Conservation (phyloP, 1,140 invertebrate species). For the Liolophura sinensis region DNA sequence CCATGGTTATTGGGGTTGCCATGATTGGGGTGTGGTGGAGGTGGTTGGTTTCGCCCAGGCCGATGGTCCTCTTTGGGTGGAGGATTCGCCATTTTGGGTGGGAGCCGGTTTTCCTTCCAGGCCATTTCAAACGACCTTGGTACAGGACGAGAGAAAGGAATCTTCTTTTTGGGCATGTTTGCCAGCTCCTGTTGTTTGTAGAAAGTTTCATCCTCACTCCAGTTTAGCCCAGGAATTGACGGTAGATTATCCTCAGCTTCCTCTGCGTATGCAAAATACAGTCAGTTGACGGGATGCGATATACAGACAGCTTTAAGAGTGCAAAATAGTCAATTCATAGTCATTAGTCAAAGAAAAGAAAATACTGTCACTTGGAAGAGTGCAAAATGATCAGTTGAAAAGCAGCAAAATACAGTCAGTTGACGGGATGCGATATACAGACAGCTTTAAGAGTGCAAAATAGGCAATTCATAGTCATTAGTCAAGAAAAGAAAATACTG, state of each 20-base stretch:
- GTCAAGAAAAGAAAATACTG: too few species aligned
- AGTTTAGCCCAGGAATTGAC: conserved; percentile 84
- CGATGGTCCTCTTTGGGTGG: not conserved
- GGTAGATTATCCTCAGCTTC: conserved; percentile 35
- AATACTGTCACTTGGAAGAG: too few species aligned
- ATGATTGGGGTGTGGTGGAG: not conserved
- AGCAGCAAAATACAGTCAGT: not conserved
- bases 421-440: too few species aligned
- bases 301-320: too few species aligned
- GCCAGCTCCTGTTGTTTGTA: conserved; percentile 69
- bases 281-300: too few species aligned
- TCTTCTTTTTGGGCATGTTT: conserved; percentile 60
- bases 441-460: too few species aligned
- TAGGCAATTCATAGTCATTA: too few species aligned
- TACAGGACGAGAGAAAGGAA: conserved; percentile 92
- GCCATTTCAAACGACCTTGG: conserved; percentile 94
- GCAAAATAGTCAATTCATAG: too few species aligned
- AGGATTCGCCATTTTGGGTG: conserved; percentile 6
- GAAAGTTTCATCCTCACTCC: conserved; percentile 57
- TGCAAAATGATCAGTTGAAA: too few species aligned
- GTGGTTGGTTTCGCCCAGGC: not conserved
- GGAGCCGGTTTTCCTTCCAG: conserved; percentile 78
- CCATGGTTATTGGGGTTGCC: not conserved
- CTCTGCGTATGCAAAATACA: conserved; percentile 10
- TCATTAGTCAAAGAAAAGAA: too few species aligned